Base-by-base conservation (phyloP, 35 echinoderm and acorn worm genomes). In the Heliocidaris tuberculata region DNA sequence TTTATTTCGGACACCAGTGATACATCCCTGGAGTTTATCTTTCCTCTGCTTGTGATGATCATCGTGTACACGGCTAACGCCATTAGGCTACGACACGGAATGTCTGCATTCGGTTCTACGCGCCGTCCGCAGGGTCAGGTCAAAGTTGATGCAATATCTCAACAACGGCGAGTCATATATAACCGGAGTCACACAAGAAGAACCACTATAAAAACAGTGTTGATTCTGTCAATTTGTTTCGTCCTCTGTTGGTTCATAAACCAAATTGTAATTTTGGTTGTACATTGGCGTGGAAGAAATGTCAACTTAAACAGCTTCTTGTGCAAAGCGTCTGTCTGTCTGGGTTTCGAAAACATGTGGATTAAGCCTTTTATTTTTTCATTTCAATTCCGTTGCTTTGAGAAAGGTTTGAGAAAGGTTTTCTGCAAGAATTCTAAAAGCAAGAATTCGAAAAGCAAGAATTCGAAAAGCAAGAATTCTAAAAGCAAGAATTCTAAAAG, bases 321-420 rank as follows among this genome's bases (percentile, higher is more conserved):
- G 2, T 92, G 50, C 19, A 17, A 27, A 4, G 15, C 17, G 2
- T 71, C 94, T 32, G 94, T 97, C 3, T 30, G 60, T 5, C 49
- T 97, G 32, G 94, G 85, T 5, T 95, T 97, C 32, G 85, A 65
- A 17, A 97, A 97, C 48, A 93, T 86, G 50, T 93, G 96, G n/a
- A 60, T 97, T 19, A 97, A 97, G 35, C 96, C 96, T 13, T 86
- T 96, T 19, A 94, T 96, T 7, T 96, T 94, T 92, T 86, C 96
- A 86, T 92, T 96, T 52, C 85, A 94, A 94, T 92, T 50, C 27
- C 90, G 19, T 30, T 30, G 24, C 13, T 94, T 86, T 94, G 31
- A 94, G 47, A 42, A 88, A 30, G 90, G 90, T 47, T 12, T 92
- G 42, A 88, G 21, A 88, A 32, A 88, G 11, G 30, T 88, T 0